A percentile compares a stretch with the other conserved stretches of the same genome.
Evolutionary conservation across 2,797 vertebrate species (phyloP).

Genomic region (Gallirallus australis): DNA sequence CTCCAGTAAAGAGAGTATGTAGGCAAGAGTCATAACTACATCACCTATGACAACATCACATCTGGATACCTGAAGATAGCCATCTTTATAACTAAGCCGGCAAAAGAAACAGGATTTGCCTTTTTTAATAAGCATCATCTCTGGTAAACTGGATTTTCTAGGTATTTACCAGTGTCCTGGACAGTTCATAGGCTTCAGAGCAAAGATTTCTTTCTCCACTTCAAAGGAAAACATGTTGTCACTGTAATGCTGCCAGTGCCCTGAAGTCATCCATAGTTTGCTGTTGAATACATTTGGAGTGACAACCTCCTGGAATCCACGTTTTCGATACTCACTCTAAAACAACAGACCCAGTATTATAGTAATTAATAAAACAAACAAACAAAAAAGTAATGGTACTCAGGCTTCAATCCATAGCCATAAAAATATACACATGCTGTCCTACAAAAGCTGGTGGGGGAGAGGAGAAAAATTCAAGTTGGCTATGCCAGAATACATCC

Average conservation of each 20-base stretch:
- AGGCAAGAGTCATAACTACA: neutral
- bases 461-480: neutral
- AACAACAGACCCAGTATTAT: neutral
- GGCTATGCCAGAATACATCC: neutral
- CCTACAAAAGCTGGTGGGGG: neutral
- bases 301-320: constrained; percentile 97
- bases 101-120: neutral
- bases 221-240: constrained; percentile 99
- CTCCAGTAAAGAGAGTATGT: neutral
- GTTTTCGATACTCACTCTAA: constrained; percentile 92
- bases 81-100: neutral
- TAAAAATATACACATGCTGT: neutral
- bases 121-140: neutral
- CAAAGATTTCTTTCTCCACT: constrained; percentile 95
- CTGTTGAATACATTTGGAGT: constrained; percentile 97
- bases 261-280: constrained; percentile 96
- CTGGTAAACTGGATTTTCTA: neutral
- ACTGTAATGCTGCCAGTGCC: constrained; percentile 98
- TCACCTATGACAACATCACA: neutral
- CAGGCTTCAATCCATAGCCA: neutral
- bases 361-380: neutral
- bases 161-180: constrained; percentile 93
- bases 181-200: constrained; percentile 98
- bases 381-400: neutral
- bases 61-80: neutral